Evolutionary conservation across 2,797 vertebrate species (phyloP).

Genomic region (Acropternis orthonyx): DNA sequence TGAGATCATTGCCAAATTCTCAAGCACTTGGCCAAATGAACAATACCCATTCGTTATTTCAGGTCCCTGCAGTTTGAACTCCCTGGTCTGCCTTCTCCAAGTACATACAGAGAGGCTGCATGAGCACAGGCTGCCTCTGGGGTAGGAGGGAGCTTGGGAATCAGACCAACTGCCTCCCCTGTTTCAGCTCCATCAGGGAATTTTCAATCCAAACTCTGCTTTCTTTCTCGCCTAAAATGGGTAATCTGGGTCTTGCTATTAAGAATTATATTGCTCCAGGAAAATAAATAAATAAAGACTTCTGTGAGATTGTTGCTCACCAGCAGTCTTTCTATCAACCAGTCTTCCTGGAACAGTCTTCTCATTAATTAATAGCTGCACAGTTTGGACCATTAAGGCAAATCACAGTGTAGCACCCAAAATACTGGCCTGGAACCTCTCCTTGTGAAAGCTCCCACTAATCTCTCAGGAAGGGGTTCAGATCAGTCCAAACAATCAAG

Average conservation of each 20-base stretch:
- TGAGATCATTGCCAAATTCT: neutral
- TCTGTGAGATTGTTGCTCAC: neutral
- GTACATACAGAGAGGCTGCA: neutral
- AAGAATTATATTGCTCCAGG: neutral
- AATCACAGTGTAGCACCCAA: neutral
- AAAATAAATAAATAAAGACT: neutral
- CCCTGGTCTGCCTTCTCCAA: neutral
- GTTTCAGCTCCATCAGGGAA: neutral
- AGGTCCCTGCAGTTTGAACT: neutral
- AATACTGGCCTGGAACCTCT: neutral
- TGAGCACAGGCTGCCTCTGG: neutral
- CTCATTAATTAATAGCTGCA: neutral
- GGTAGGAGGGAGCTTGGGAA: neutral
- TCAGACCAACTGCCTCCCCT: neutral
- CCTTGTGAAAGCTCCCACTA: neutral
- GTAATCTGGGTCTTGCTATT: neutral
- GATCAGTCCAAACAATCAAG: neutral
- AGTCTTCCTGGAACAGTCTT: neutral
- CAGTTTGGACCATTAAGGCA: neutral
- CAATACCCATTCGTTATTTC: neutral
- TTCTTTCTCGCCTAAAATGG: neutral
- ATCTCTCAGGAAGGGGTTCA: neutral
- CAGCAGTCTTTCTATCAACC: neutral
- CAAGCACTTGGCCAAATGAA: neutral
- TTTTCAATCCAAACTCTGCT: neutral